Evolutionary conservation across 2,113 vertebrate species (phyloP).

Genomic region (Phoenicopterus ruber): DNA sequence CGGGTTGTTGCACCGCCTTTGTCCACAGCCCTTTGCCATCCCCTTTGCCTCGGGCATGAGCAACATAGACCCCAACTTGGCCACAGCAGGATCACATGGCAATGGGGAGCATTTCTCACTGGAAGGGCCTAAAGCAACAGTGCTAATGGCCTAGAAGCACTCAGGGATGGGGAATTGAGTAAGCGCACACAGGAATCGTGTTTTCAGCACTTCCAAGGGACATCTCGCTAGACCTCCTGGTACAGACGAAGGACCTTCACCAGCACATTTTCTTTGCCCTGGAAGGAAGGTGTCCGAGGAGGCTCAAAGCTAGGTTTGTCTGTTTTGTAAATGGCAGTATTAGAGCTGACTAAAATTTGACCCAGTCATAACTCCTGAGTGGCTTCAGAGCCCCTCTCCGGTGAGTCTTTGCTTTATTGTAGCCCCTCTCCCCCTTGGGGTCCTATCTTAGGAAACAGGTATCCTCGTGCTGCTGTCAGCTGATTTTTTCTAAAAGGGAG

Average conservation of each 20-base stretch:
- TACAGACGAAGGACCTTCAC: background rate
- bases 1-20: background rate
- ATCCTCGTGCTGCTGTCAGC: background rate
- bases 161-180: background rate
- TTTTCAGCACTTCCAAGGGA: background rate
- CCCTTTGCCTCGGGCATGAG: background rate
- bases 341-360: background rate
- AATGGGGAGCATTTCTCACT: background rate
- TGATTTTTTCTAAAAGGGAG: background rate
- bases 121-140: background rate
- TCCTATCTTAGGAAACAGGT: background rate
- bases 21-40: background rate
- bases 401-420: background rate
- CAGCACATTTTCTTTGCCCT: background rate
- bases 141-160: background rate
- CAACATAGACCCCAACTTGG: background rate
- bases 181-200: accelerated
- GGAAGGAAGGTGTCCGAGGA: background rate
- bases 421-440: background rate
- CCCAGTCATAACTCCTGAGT: background rate
- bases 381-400: background rate
- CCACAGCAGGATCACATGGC: background rate
- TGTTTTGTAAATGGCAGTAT: background rate
- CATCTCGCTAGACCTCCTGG: background rate
- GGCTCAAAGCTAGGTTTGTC: background rate